Evolutionary conservation across 2,888 invertebrate genomes (phyloP), one percentile per base, ranked within the genome.

Genomic region (Cryptus armator): DNA sequence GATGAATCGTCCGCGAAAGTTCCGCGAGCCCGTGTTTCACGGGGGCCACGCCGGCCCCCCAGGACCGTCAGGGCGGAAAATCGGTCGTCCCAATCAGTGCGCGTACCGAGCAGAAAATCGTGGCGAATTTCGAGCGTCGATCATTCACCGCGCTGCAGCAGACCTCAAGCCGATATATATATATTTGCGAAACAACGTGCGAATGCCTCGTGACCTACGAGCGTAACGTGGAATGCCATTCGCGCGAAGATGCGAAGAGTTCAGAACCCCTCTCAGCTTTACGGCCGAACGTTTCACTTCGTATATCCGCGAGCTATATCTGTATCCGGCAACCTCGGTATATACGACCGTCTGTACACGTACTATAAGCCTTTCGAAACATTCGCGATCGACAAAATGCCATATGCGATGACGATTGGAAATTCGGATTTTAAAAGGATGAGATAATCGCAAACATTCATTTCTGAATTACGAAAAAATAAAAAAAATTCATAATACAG

Each of bases 171-270:
- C 51, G 32, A 68, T 43, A 46, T 81, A 78, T 81, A 78, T 53
- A 78, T 53, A 66, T 64, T 51, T 5, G 72, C 44, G 67, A 88
- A 89, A 88, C 87, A 87, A 90, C 86, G 88, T 86, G 87, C 90
- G 90, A 89, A 93, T 93, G 89, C 92, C 93, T 93, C 88, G 91
- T 89, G 92, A 88, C 90, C 91, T 89, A 87, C 87, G 90, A 93
- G 93, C 93, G 92, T 92, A 91, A 93, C 93, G 90, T 79, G 91
- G 91, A 92, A 93, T 92, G 91, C 90, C 87, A 83, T 87, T 90
- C 62, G 62, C 62, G 62, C 32, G 86, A 87, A 84, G 87, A 67
- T 83, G 62, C 85, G 71, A 62, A 29, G 71, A 79, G 82, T 67
- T 82, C 81, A 51, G 78, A 81, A 75, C 78, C 78, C 66, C 46